Base-by-base conservation (phyloP, 37 sponge, comb jelly and placozoan genomes). In the Dysidea cf. avara region DNA sequence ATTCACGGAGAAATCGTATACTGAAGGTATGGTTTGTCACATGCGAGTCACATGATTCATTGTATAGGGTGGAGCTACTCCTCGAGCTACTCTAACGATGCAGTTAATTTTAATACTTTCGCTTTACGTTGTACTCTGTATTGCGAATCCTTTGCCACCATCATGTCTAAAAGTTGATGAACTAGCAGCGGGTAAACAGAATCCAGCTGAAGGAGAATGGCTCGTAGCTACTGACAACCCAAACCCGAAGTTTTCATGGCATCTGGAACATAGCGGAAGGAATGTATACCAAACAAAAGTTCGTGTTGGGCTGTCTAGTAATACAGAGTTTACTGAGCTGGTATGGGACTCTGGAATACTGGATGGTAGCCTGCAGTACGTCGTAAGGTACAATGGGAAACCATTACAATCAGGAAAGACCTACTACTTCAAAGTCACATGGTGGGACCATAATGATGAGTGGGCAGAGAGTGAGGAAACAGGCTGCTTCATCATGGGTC, bases 271-370 rank as follows among this genome's bases (percentile, higher is more conserved):
- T 75, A 74, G 40, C 36, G 80, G 65, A 39, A 36, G 89, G 25
- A 62, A 35, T 26, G 77, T 46, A n/a, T 14, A 22, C 11, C 84
- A 83, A 60, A 78, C 43, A 1, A 84, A 75, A 1, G 71, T 60
- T 39, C 68, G 64, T 30, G 64, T 88, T 31, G 6, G 66, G 18
- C 63, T 88, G 12, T 37, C 30, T 11, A 46, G 48, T 35, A 72
- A 78, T 24, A 11, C 18, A 3, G n/a, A 14, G 0, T 47, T 78
- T 7, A 51, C 1, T 0, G 51, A 3, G 2, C 14, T n/a, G 0
- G 7, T 62, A 7, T 88, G 89, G 89, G 84, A 88, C 66, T 51
- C 61, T n/a, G 84, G 84, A 18, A 66, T 33, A 32, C 74, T 87
- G 49, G 6, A 12, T 0, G 9, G 46, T 9, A 55, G 74, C 46